A percentile compares a stretch with the other conserved stretches of the same genome.
These are phyloP conservation scores for Amphiprion clarkii DNA, from an alignment of 2,797 vertebrate species.

Conservation along the genomic window DNA sequence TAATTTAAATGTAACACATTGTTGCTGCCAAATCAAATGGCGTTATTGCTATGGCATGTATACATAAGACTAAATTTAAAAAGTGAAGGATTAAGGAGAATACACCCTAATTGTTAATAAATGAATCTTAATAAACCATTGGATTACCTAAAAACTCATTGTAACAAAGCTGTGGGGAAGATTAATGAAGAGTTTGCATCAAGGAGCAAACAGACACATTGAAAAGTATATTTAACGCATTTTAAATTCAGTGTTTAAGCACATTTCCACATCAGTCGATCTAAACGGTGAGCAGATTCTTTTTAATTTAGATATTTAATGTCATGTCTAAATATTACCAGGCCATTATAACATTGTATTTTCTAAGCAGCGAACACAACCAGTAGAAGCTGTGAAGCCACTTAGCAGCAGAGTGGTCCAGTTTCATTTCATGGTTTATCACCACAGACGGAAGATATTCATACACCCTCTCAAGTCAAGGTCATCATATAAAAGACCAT, in stretches of 20 bases:
- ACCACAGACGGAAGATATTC: slow-evolving; percentile 51
- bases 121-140: not conserved
- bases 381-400: slow-evolving; percentile 28
- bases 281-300: not conserved
- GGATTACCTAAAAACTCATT: not conserved
- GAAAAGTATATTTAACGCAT: not conserved
- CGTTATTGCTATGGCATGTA: too few relatives aligned
- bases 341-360: slow-evolving; percentile 11
- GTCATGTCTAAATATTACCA: slow-evolving; percentile 34
- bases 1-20: not conserved
- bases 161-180: not conserved
- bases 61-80: not conserved
- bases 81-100: not conserved
- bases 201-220: too few relatives aligned
- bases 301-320: slow-evolving; percentile 40
- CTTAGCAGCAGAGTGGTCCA: slow-evolving; percentile 40
- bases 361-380: slow-evolving; percentile 4
- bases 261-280: not conserved
- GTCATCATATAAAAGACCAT: slow-evolving; percentile 75
- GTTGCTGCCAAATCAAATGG: too few relatives aligned
- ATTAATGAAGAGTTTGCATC: not conserved
- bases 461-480: slow-evolving; percentile 62
- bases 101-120: not conserved
- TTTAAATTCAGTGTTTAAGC: not conserved
- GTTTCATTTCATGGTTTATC: slow-evolving; percentile 71